Evolutionary conservation across 1,140 invertebrate species (phyloP).

Genomic region (Xylocopa sonorina): DNA sequence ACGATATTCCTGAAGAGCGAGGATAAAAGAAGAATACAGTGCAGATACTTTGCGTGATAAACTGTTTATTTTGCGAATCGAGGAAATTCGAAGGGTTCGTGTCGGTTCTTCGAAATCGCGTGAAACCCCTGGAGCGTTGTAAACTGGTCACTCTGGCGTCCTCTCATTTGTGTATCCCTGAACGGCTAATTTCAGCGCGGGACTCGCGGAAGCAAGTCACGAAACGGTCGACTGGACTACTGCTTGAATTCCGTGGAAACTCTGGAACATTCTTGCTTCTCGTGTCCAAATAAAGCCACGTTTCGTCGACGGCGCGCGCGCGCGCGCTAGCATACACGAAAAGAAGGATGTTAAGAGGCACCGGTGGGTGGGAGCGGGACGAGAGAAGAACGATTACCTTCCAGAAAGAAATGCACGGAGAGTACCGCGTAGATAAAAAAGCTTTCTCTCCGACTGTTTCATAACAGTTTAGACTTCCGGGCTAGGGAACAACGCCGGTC

Average conservation of each 20-base stretch:
- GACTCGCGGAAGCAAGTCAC: not conserved
- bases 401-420: constrained; percentile 58
- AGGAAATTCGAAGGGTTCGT: too few species aligned
- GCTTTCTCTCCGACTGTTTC: constrained; percentile 62
- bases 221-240: too few species aligned
- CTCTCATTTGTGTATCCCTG: not conserved
- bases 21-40: too few species aligned
- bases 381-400: constrained; percentile 64
- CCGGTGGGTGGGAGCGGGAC: not conserved
- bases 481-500: constrained; percentile 50
- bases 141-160: not conserved
- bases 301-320: not conserved
- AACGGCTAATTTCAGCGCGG: not conserved
- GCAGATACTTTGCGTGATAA: too few species aligned
- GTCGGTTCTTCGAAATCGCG: too few species aligned
- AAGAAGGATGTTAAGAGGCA: constrained; percentile 28
- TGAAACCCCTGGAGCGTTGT: too few species aligned
- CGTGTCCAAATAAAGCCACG: constrained; percentile 12
- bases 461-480: constrained; percentile 63
- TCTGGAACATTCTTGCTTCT: constrained; percentile 35
- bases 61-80: too few species aligned
- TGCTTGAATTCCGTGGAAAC: constrained; percentile 9
- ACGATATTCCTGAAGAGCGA: too few species aligned
- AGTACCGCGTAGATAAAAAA: constrained; percentile 66
- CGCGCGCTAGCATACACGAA: not conserved